phyloP scores from a whole-genome alignment of 2,888 invertebrate species.

The Masnerella sp. region DNA sequence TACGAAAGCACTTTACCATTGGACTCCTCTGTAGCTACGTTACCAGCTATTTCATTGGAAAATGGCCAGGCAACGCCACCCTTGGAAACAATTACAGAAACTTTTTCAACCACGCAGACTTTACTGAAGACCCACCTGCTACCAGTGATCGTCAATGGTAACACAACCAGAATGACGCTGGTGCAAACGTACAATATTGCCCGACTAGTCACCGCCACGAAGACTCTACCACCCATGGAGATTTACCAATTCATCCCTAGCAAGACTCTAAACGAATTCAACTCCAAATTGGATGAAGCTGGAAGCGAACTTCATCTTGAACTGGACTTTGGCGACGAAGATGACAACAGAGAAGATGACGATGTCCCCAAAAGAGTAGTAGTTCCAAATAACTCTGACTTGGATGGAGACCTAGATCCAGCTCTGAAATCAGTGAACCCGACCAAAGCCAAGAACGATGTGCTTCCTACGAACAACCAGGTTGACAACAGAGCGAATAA shows the following conservation, averaged over 20 bases:
- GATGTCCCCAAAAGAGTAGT: slow-evolving; percentile 77
- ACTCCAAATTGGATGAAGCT: slow-evolving; percentile 91
- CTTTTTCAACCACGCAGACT: slow-evolving; percentile 93
- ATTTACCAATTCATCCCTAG: slow-evolving; percentile 91
- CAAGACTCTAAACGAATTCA: slow-evolving; percentile 92
- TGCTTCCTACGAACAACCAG: slow-evolving; percentile 50
- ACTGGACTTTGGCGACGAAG: slow-evolving; percentile 90
- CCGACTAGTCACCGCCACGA: slow-evolving; percentile 92
- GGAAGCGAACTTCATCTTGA: slow-evolving; percentile 92
- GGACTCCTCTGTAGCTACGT: slow-evolving; percentile 89
- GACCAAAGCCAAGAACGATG: slow-evolving; percentile 79
- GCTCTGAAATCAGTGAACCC: slow-evolving; percentile 80
- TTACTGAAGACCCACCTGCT: slow-evolving; percentile 93
- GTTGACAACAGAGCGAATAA: slow-evolving; percentile 78
- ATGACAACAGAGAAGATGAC: slow-evolving; percentile 80
- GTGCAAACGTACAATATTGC: slow-evolving; percentile 94
- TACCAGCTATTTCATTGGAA: slow-evolving; percentile 88
- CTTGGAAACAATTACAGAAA: slow-evolving; percentile 92
- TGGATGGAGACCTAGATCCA: slow-evolving; percentile 83
- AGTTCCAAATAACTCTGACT: slow-evolving; percentile 74
- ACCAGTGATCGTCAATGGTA: slow-evolving; percentile 87
- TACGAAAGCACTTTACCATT: slow-evolving; percentile 85
- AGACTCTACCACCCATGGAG: slow-evolving; percentile 92
- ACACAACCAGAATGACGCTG: slow-evolving; percentile 87
- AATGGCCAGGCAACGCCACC: slow-evolving; percentile 90